These are phyloP conservation scores for Sebastes steindachneri DNA, from an alignment of 2,797 vertebrate species.

Conservation along the genomic window DNA sequence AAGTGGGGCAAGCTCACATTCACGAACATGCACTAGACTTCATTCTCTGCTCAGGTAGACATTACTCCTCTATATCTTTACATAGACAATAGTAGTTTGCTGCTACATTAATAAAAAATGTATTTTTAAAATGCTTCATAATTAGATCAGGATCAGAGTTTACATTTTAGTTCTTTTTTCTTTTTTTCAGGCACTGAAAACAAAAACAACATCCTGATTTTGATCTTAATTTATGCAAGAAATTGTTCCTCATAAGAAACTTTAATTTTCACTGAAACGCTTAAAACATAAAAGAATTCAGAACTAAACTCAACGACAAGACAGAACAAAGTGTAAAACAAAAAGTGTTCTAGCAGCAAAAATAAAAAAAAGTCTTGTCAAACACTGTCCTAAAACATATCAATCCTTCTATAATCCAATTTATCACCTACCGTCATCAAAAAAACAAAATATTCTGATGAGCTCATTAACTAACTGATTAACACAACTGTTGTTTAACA, in stretches of 20 bases:
- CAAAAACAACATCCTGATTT: neutral
- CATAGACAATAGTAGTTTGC: too few relatives aligned
- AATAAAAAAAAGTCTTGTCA: neutral
- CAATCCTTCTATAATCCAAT: neutral
- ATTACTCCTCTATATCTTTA: too few relatives aligned
- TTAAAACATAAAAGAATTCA: slow-evolving; percentile 17
- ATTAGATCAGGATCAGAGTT: too few relatives aligned
- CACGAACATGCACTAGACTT: too few relatives aligned
- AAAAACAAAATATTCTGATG: neutral
- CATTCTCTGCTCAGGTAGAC: too few relatives aligned
- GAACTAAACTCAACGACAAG: neutral
- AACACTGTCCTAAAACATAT: neutral
- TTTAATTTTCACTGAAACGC: slow-evolving; percentile 15
- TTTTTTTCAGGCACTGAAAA: neutral
- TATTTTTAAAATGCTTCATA: too few relatives aligned
- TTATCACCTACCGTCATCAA: neutral
- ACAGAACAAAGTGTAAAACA: neutral
- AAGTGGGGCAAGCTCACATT: too few relatives aligned
- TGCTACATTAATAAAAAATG: too few relatives aligned
- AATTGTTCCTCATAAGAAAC: slow-evolving; percentile 3
- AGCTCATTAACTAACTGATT: neutral
- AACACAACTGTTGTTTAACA: neutral
- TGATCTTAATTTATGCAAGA: neutral
- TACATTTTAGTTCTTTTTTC: neutral
- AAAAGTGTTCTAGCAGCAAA: slow-evolving; percentile 3